Conservation (phyloP, 2,113 vertebrate species). For the Riparia riparia region DNA sequence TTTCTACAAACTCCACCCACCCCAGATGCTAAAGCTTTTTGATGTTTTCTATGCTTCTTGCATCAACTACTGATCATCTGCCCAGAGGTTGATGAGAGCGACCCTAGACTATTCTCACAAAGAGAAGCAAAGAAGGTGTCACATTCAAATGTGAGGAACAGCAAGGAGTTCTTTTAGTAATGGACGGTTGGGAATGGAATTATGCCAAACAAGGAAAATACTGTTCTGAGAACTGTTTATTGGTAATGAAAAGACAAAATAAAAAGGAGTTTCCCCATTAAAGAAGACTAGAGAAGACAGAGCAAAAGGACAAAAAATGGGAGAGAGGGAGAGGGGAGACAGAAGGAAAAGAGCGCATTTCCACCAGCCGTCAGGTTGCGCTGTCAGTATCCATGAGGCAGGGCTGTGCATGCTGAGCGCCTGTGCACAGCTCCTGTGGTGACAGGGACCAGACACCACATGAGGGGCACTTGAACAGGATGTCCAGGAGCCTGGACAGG, state of each 20-base stretch:
- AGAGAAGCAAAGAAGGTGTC: not conserved
- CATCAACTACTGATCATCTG: not conserved
- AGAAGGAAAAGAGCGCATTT: not conserved
- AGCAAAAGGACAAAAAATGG: not conserved
- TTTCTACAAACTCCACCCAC: not conserved
- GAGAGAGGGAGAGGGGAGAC: not conserved
- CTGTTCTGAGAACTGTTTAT: not conserved
- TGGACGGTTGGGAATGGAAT: fast-evolving
- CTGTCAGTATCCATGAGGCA: fast-evolving
- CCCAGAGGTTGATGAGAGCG: not conserved
- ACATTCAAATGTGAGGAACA: fast-evolving
- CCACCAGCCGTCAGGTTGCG: fast-evolving
- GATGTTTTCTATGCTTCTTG: not conserved
- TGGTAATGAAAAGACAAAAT: not conserved
- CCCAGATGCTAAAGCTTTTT: not conserved
- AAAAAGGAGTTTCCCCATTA: not conserved
- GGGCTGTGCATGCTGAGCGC: too few species aligned
- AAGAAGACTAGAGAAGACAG: not conserved
- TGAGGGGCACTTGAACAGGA: not conserved
- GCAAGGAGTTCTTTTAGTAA: not conserved
- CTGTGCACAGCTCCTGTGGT: not conserved
- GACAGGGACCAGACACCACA: not conserved
- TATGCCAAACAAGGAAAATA: fast-evolving
- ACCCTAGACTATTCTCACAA: not conserved
- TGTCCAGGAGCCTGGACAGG: not conserved